A percentile compares a stretch with the other conserved stretches of the same genome.
These are phyloP conservation scores for Reinhardtius hippoglossoides DNA, from an alignment of 2,113 vertebrate genomes.

Conservation along the genomic window DNA sequence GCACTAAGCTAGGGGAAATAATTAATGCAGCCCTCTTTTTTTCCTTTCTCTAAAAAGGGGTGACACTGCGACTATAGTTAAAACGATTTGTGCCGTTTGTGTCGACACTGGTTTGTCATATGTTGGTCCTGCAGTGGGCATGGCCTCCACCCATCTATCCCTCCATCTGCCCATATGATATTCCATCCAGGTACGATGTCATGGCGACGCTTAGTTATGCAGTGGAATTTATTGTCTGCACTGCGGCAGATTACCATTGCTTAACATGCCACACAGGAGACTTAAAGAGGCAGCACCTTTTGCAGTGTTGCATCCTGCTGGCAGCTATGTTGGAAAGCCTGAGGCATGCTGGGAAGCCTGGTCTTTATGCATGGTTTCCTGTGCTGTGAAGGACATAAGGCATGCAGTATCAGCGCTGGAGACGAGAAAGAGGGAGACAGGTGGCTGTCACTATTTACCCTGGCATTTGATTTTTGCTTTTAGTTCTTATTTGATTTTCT, in stretches of 20 bases:
- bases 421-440: conserved; percentile 10
- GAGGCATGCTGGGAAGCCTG: conserved; percentile 68
- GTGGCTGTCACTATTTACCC: conserved; percentile 1
- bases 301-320: conserved; percentile 72
- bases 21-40: conserved; percentile 51
- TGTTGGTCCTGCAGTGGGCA: conserved; percentile 56
- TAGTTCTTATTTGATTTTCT: not conserved
- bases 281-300: conserved; percentile 78
- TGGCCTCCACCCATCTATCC: conserved; percentile 46
- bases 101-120: conserved; percentile 40
- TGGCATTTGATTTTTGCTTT: not conserved
- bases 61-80: conserved; percentile 38
- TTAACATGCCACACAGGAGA: conserved; percentile 80
- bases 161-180: conserved; percentile 63
- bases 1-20: conserved; percentile 61
- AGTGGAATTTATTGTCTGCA: conserved; percentile 82
- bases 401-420: conserved; percentile 7
- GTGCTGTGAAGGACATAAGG: conserved; percentile 60
- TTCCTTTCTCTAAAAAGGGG: conserved; percentile 23
- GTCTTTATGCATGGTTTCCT: conserved; percentile 57
- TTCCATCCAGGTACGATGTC: conserved; percentile 78
- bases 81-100: conserved; percentile 56
- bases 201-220: conserved; percentile 79
- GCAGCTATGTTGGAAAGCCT: conserved; percentile 66
- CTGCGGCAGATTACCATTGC: conserved; percentile 83